phyloP scores from a whole-genome alignment of 2,797 vertebrate genomes.

The Takifugu ocellatus region DNA sequence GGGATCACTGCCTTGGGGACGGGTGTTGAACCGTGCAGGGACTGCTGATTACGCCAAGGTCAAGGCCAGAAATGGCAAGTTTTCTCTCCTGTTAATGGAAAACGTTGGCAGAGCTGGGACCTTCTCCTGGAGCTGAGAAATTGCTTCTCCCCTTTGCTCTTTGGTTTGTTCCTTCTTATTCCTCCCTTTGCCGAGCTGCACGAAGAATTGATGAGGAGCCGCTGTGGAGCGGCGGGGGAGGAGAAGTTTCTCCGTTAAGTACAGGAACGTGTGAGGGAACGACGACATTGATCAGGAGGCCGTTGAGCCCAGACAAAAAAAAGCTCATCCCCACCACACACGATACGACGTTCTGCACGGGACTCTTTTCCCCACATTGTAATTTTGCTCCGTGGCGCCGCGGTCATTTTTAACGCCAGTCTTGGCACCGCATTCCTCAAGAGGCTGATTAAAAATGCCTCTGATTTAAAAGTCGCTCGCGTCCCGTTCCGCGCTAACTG shows the following conservation, averaged over 20 bases:
- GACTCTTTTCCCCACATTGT: slow-evolving; percentile 5
- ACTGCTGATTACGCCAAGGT: slow-evolving; percentile 49
- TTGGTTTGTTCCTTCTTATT: slow-evolving; percentile 6
- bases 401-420: slow-evolving; percentile 30
- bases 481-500: slow-evolving; percentile 50
- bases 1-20: slow-evolving; percentile 40
- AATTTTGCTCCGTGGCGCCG: slow-evolving; percentile 29
- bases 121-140: slow-evolving; percentile 23
- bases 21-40: slow-evolving; percentile 41
- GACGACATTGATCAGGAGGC: slow-evolving; percentile 49
- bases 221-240: slow-evolving; percentile 2
- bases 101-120: slow-evolving; percentile 20
- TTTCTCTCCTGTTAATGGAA: slow-evolving; percentile 49
- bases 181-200: slow-evolving; percentile 4
- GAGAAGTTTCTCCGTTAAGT: slow-evolving; percentile 54
- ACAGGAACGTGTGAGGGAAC: slow-evolving; percentile 42
- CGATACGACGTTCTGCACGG: not conserved
- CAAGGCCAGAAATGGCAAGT: slow-evolving; percentile 43
- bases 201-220: slow-evolving; percentile 19
- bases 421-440: slow-evolving; percentile 19
- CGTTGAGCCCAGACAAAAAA: slow-evolving; percentile 35
- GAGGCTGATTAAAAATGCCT: slow-evolving; percentile 56
- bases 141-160: slow-evolving; percentile 5
- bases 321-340: not conserved
- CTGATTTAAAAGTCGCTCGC: slow-evolving; percentile 49